phyloP scores from a whole-genome alignment of 2,888 invertebrate genomes.

The Heterodera filipjevi region DNA sequence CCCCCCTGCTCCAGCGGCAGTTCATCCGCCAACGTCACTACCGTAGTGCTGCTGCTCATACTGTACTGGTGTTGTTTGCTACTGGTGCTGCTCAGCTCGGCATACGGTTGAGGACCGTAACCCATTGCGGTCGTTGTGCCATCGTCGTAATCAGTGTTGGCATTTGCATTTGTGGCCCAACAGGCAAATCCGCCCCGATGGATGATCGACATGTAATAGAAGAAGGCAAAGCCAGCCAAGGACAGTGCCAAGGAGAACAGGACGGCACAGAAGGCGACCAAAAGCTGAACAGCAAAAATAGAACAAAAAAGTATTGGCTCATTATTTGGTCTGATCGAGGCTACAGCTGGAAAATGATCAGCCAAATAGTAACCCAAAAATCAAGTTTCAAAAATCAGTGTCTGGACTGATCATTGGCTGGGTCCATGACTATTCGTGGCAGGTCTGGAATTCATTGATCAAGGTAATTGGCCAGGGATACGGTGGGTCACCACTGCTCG shows the following conservation, averaged over 20 bases:
- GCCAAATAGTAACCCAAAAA: too few relatives aligned
- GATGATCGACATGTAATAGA: neutral
- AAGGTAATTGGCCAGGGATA: too few relatives aligned
- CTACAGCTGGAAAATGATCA: too few relatives aligned
- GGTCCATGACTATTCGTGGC: too few relatives aligned
- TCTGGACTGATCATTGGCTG: too few relatives aligned
- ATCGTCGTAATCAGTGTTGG: neutral
- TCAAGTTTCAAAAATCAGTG: too few relatives aligned
- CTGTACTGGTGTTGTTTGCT: neutral
- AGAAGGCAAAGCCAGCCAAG: neutral
- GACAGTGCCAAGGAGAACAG: neutral
- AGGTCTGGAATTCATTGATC: too few relatives aligned
- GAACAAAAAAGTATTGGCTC: too few relatives aligned
- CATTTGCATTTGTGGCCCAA: neutral
- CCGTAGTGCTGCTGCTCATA: neutral
- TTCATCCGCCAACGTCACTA: neutral
- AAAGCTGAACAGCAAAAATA: neutral
- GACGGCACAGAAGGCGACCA: conserved; percentile 2
- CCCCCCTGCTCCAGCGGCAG: too few relatives aligned
- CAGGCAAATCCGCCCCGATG: neutral
- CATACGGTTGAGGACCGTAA: neutral
- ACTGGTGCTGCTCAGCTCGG: neutral
- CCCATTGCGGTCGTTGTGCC: neutral
- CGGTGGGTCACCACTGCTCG: too few relatives aligned
- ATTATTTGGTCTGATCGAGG: too few relatives aligned